These are phyloP conservation scores for Thripadectes ignobilis DNA, from an alignment of 2,797 vertebrate genomes.

Conservation along the genomic window DNA sequence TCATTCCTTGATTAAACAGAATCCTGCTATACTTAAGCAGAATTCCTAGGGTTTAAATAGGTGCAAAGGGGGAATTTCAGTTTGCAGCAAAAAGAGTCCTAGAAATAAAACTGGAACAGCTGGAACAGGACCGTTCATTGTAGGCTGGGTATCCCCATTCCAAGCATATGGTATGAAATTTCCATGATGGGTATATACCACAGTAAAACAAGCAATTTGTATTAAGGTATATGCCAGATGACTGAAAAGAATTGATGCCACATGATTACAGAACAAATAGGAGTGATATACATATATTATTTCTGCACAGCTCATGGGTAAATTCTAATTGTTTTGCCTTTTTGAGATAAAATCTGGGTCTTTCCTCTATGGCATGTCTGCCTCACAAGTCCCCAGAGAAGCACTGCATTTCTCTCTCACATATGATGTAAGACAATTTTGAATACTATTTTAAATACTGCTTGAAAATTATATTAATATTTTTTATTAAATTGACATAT, in stretches of 20 bases:
- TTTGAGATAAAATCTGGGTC: not conserved
- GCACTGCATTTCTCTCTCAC: not conserved
- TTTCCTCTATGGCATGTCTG: not conserved
- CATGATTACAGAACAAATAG: not conserved
- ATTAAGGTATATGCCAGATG: not conserved
- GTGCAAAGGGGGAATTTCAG: not conserved
- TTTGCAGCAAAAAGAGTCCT: not conserved
- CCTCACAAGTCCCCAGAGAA: not conserved
- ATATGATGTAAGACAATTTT: not conserved
- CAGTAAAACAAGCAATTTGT: rapidly evolving
- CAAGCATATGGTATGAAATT: too few species aligned
- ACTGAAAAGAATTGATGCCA: not conserved
- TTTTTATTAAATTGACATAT: not conserved
- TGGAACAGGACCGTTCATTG: not conserved
- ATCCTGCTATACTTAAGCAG: not conserved
- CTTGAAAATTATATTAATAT: not conserved
- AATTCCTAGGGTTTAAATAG: not conserved
- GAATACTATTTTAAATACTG: not conserved
- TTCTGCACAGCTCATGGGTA: not conserved
- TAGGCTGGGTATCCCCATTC: not conserved
- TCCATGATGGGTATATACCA: not conserved
- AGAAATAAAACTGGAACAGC: not conserved
- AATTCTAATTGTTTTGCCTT: not conserved
- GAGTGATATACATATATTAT: not conserved
- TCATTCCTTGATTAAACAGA: not conserved